A percentile compares a stretch with the other conserved stretches of the same genome.
phyloP scores from a whole-genome alignment of 2,113 vertebrate genomes.

The Balaenoptera acutorostrata region DNA sequence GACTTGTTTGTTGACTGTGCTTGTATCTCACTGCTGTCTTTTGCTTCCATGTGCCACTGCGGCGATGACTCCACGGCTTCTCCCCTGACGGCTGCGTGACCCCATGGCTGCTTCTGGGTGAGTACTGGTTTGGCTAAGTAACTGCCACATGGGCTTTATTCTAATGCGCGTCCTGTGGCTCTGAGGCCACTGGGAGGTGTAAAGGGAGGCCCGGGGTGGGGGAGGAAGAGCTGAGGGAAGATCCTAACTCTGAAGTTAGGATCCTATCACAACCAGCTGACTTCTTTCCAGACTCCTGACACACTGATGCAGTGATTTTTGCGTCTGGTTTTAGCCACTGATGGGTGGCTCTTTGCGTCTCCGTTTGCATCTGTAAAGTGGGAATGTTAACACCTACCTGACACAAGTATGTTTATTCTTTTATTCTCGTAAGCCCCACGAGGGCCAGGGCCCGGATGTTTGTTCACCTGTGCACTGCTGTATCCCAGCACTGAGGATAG shows the following conservation, averaged over 20 bases:
- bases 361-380: background rate
- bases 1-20: background rate
- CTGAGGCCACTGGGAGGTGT: background rate
- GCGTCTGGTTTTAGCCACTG: too few species aligned
- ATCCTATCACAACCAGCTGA: background rate
- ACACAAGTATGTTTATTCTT: background rate
- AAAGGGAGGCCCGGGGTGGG: background rate
- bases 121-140: constrained; percentile 45
- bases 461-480: background rate
- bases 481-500: background rate
- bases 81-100: background rate
- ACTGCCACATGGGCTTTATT: background rate
- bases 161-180: background rate
- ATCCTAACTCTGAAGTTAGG: background rate
- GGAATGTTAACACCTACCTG: background rate
- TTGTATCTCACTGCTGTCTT: constrained; percentile 57
- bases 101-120: constrained; percentile 55
- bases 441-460: background rate
- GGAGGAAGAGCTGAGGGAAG: background rate
- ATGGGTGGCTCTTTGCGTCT: background rate
- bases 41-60: constrained; percentile 53
- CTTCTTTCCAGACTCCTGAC: background rate
- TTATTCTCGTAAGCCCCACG: background rate
- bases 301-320: background rate
- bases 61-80: background rate